Base-by-base conservation (phyloP, 37 sponge, comb jelly and placozoan species). In the Petrosia ficiformis region DNA sequence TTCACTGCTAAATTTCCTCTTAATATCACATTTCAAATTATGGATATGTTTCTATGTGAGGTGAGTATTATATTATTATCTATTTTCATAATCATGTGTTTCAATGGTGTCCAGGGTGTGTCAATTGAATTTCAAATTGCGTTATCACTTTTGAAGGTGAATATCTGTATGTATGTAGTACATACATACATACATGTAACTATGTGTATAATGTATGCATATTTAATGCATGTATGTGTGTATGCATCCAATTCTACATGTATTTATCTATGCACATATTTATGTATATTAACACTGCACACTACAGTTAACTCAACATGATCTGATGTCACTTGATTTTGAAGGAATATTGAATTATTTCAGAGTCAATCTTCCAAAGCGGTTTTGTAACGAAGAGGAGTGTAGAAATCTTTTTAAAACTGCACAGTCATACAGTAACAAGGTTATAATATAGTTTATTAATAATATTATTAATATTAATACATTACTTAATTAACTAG, bases 1-100 rank as follows among this genome's bases (percentile, higher is more conserved):
- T 98, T 82, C 91, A 92, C 96, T 4, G 96, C 96, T 74, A 98
- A 98, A 81, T 98, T 98, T 77, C 91, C 99, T 14, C 87, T 96
- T 39, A 76, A 82, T 48, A 65, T 85, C 32, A 91, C 90, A 58
- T 98, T 86, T 78, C 87, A 89, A 33, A 84, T 98, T 56, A 81
- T 98, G 59, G 99, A 98, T 74, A 80, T 98, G 74, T 92, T 86
- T 80, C 91, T 98, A 30, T 92, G 90, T 60, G 99, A 98, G 76
- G 89, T 82, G 43, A 39, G 35, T 39, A 24, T 22, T 61, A 6
- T n/a, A 61, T 61, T 61, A 61, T 26, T 26, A 29, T n/a, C 28
- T 61, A 29, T 8, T 11, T 26, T n/a, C 11, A n/a, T n/a, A n/a
- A 11, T 61, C 6, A 5, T 26, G n/a, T 8, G 11, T 73, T 28